These are phyloP conservation scores for Cryptosula pallasiana DNA, from an alignment of 2,888 invertebrate genomes.

Conservation along the genomic window DNA sequence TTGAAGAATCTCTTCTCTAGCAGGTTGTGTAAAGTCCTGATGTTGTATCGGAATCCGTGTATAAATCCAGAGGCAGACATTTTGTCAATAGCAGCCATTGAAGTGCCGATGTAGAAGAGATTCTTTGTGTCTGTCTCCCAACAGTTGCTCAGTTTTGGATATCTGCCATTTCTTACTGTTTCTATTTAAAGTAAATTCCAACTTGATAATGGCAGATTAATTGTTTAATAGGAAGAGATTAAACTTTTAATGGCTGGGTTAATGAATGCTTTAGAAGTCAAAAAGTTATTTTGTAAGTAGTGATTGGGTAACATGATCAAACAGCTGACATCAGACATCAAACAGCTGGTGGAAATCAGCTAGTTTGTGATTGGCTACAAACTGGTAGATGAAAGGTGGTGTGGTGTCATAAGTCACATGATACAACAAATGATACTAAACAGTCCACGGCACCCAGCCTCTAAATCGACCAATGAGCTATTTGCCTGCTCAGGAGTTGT, in stretches of 20 bases:
- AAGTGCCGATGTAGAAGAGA: constrained; percentile 25
- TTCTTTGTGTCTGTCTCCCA: constrained; percentile 23
- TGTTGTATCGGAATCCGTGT: constrained; percentile 26
- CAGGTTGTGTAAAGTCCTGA: constrained; percentile 24
- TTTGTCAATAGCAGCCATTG: constrained; percentile 21
- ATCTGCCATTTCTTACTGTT: constrained; percentile 8
- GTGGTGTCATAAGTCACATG: no score
- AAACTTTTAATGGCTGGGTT: background rate
- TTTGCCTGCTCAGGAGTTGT: no score
- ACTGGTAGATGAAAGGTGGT: no score
- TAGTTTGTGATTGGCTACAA: no score
- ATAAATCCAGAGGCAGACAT: constrained; percentile 25
- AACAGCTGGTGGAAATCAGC: no score
- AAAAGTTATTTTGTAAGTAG: no score
- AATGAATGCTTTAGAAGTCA: background rate
- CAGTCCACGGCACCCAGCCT: no score
- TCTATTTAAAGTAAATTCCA: background rate
- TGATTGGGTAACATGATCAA: no score
- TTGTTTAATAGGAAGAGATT: background rate
- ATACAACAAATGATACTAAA: no score
- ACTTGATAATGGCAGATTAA: background rate
- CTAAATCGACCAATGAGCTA: no score
- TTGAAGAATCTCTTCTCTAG: constrained; percentile 18
- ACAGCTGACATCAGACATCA: no score
- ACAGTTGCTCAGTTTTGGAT: constrained; percentile 19